Base-by-base conservation (phyloP, 30 jellyfish, hydroid and myxozoan genomes). In the Cassiopea andromeda region DNA sequence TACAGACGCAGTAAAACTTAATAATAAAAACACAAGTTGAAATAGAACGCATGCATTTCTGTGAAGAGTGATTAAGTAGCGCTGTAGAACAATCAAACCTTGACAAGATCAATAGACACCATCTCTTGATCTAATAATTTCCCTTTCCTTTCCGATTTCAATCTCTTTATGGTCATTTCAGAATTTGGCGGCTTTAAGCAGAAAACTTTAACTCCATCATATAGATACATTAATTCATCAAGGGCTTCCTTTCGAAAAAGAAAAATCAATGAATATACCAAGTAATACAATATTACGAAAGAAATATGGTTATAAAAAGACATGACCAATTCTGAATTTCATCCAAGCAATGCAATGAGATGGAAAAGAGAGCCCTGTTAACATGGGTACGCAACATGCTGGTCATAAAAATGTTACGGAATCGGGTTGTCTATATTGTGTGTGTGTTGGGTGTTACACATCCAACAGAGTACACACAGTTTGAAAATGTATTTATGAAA, bases 91-190 rank as follows among this genome's bases (percentile, higher is more conserved):
- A 54, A 54, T 54, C 12, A 3, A 54, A 94, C 98, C 97, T 90
- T 90, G 15, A 94, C 57, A 74, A 94, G 92, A 76, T 94, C 98
- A 1, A 80, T 58, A 10, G 77, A 75, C 70, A 94, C 70, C 74
- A 94, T 69, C 76, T 94, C 98, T 19, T 97, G 98, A 83, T 94
- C 98, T 2, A 93, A 60, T 69, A 87, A 27, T 18, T 90, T 96
- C 57, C 97, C 69, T 60, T 81, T 72, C 68, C 85, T 92, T 43
- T 84, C 97, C 46, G 18, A 48, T 54, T 94, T 93, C 69, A 82
- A 75, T 61, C 64, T 76, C 16, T 85, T 89, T 76, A 75, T 81
- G 50, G 89, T 89, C 59, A 7, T 67, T 17, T 64, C 85, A 13
- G 75, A 48, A 77, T 78, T 78, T 50, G 68, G 87, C 47, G 96